These are phyloP conservation scores for Candoia aspera DNA, from an alignment of 2,113 vertebrate species.

Conservation along the genomic window DNA sequence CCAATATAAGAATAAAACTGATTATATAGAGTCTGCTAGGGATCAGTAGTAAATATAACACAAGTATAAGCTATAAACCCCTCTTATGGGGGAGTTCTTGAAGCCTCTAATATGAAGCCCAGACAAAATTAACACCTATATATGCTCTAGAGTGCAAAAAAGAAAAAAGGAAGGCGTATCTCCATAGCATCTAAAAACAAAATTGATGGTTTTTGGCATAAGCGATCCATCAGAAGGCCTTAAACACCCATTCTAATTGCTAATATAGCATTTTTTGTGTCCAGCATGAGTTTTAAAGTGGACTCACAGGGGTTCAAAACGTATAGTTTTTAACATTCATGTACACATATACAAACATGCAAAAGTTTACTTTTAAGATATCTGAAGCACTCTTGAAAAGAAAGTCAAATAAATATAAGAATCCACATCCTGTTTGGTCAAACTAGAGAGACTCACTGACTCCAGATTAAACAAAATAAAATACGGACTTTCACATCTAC, in stretches of 20 bases:
- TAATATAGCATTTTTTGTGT: not conserved
- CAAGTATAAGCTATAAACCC: no score
- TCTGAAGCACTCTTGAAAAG: not conserved
- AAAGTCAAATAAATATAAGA: not conserved
- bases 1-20: no score
- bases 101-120: no score
- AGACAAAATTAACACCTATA: not conserved
- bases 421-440: not conserved
- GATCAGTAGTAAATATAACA: no score
- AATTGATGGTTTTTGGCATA: not conserved
- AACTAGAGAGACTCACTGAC: not conserved
- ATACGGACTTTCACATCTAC: not conserved
- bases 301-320: not conserved
- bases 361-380: not conserved
- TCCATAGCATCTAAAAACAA: not conserved
- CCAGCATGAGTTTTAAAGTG: not conserved
- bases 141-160: no score
- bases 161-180: no score
- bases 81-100: no score
- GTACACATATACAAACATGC: not conserved
- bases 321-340: not conserved
- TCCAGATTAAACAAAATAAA: not conserved
- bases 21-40: no score
- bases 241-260: not conserved
- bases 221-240: not conserved